Percentiles rank a stretch among this genome's conserved stretches.
These are phyloP conservation scores for Malacosoma neustria DNA, from an alignment of 2,888 invertebrate species.

Conservation along the genomic window DNA sequence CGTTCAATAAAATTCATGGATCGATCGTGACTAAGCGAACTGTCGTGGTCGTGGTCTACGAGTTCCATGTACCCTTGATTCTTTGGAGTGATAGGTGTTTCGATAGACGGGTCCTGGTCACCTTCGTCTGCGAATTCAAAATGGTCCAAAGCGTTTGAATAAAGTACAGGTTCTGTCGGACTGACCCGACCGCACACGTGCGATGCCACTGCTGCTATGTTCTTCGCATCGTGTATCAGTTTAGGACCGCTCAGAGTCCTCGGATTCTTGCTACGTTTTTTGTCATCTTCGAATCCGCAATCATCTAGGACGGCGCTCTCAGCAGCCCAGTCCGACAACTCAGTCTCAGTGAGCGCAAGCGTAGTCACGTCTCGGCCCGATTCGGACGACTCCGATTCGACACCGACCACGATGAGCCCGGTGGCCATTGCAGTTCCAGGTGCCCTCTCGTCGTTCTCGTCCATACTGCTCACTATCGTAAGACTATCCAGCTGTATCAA, in stretches of 20 bases:
- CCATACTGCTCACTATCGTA: slow-evolving; percentile 55
- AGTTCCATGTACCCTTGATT: slow-evolving; percentile 62
- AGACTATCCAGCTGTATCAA: slow-evolving; percentile 77
- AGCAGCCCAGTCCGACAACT: slow-evolving; percentile 92
- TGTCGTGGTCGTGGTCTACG: slow-evolving; percentile 59
- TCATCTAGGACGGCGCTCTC: slow-evolving; percentile 87
- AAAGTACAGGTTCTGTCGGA: slow-evolving; percentile 39
- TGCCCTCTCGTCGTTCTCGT: slow-evolving; percentile 37
- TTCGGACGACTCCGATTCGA: slow-evolving; percentile 73
- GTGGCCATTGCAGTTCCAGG: slow-evolving; percentile 43
- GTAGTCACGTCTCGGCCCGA: slow-evolving; percentile 82
- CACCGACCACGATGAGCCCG: slow-evolving; percentile 57
- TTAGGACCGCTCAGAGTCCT: slow-evolving; percentile 50
- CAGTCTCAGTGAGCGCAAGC: slow-evolving; percentile 87
- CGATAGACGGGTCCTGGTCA: slow-evolving; percentile 84
- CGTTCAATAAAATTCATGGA: slow-evolving; percentile 75
- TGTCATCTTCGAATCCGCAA: slow-evolving; percentile 67
- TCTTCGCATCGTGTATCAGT: slow-evolving; percentile 52
- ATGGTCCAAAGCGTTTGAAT: slow-evolving; percentile 79
- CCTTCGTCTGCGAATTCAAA: slow-evolving; percentile 92
- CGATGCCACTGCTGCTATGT: slow-evolving; percentile 44
- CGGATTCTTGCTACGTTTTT: slow-evolving; percentile 41
- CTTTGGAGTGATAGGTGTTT: slow-evolving; percentile 50
- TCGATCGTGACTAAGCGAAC: slow-evolving; percentile 55
- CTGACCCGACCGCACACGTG: slow-evolving; percentile 61